Evolutionary conservation across 2,113 vertebrate species (phyloP).

Genomic region (Morone saxatilis): DNA sequence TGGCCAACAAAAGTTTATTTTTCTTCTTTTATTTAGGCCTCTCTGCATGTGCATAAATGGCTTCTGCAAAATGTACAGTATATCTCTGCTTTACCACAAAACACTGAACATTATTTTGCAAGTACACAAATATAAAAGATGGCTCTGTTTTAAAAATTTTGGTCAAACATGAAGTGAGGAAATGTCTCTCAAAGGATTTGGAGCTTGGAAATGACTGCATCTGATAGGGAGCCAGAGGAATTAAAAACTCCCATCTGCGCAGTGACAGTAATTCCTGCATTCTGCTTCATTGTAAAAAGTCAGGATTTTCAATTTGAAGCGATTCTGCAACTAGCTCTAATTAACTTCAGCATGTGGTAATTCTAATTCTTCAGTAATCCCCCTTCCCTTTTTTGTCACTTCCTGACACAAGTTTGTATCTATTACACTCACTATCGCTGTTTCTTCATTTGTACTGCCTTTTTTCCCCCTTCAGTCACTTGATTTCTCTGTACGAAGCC

Average conservation of each 20-base stretch:
- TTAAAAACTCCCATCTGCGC: conserved; percentile 81
- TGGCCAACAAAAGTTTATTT: conserved; percentile 3
- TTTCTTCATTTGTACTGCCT: conserved; percentile 38
- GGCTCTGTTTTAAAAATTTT: conserved; percentile 53
- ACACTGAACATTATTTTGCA: background rate
- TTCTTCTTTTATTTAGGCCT: conserved; percentile 48
- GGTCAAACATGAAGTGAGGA: conserved; percentile 59
- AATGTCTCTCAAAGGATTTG: conserved; percentile 66
- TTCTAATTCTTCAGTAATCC: conserved; percentile 84
- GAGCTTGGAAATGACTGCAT: conserved; percentile 69
- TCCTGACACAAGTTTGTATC: conserved; percentile 77
- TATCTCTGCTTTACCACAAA: conserved; percentile 14
- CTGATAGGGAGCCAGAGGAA: conserved; percentile 80
- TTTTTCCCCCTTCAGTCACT: conserved; percentile 18
- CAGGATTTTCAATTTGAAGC: conserved; percentile 79
- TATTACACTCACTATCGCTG: conserved; percentile 56
- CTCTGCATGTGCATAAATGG: conserved; percentile 28
- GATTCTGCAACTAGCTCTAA: conserved; percentile 81
- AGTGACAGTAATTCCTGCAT: conserved; percentile 85
- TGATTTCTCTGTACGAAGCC: conserved; percentile 28
- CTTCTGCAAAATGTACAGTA: conserved; percentile 9
- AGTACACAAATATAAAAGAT: conserved; percentile 37
- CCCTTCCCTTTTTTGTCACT: conserved; percentile 70
- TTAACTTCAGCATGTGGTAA: conserved; percentile 84
- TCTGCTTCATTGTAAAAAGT: conserved; percentile 74